phyloP scores from a whole-genome alignment of 2,888 invertebrate species.

The Incurvaria masculella region DNA sequence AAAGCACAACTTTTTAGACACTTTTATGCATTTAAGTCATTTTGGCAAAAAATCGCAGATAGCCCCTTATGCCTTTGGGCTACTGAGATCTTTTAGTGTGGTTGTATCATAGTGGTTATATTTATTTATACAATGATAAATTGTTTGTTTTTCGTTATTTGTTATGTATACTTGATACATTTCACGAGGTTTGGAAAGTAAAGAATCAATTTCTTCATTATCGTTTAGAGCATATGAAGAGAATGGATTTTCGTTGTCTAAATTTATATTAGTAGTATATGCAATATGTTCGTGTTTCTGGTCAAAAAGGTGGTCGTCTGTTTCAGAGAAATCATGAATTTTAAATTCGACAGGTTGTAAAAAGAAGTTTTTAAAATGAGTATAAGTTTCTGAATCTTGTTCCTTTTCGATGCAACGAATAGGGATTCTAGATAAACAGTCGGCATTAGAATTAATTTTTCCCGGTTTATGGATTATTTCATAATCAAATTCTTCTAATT shows the following conservation, averaged over 20 bases:
- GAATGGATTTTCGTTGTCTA: conserved; percentile 3
- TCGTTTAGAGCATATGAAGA: conserved; percentile 3
- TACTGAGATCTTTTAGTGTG: conserved; percentile 12
- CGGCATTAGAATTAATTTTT: conserved; percentile 15
- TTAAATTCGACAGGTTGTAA: neutral
- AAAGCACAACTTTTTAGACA: too few species aligned
- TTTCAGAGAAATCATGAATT: conserved; percentile 2
- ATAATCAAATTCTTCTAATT: conserved; percentile 21
- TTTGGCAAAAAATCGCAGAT: too few species aligned
- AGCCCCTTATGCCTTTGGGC: too few species aligned
- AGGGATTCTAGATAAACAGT: conserved; percentile 4
- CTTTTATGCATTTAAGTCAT: too few species aligned
- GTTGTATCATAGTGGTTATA: conserved; percentile 14
- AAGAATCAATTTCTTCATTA: conserved; percentile 6
- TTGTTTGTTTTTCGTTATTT: conserved; percentile 1
- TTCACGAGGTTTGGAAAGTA: conserved; percentile 6
- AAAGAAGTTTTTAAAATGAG: conserved; percentile 1
- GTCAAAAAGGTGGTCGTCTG: conserved; percentile 1
- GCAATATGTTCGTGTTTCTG: conserved; percentile 1
- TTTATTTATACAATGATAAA: conserved; percentile 9
- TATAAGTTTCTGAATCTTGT: conserved; percentile 1
- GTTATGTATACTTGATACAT: conserved; percentile 4
- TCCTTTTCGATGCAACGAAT: neutral
- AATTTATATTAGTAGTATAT: conserved; percentile 1
- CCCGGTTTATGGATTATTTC: conserved; percentile 20